Evolutionary conservation across 2,888 invertebrate genomes (phyloP), one percentile per base, ranked within the genome.

Genomic region (Petrolisthes manimaculis): DNA sequence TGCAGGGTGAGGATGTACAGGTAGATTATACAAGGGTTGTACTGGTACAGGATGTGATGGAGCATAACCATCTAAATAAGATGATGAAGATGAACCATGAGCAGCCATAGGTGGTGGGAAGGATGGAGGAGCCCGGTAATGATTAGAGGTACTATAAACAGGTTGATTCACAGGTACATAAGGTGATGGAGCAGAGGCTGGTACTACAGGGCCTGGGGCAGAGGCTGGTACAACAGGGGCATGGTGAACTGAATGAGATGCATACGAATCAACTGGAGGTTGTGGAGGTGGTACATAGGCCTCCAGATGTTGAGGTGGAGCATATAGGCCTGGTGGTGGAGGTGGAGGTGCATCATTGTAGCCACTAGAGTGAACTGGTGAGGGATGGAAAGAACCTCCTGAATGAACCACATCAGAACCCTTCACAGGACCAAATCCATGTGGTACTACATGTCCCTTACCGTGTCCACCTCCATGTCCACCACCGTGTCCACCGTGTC

Each of bases 371-470:
- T 51, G 56, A 5, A 71, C 69, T 18, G 55, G 56, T 21, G 84
- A 78, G 14, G 77, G 81, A 37, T 5, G 56, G 71, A 55, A 61
- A 53, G 37, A 69, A 37, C 82, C 89, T 61, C 79, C 84, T 5
- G 9, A 24, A 24, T 80, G 77, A 18, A 89, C 51, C 37, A 89
- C 71, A 56, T 89, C 89, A 51, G 69, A 55, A 56, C 86, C 79
- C 67, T 89, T 89, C 12, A 89, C 78, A 2, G 85, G 89, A 8
- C 89, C 89, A 71, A 89, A 89, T 51, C 85, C 88, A 67, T 88
- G 82, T 24, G 88, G 85, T 53, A 88, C 75, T 61, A 37, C 77
- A 61, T 61, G 54, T 14, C 83, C 83, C 53, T 74, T 74, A 9
- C 69, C 74, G 4, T 74, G 61, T 24, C 84, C 78, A 3, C 84